A percentile compares a stretch with the other conserved stretches of the same genome.
These are phyloP conservation scores for Ostrea denselamellosa DNA, from an alignment of 1,140 invertebrate genomes.

Conservation along the genomic window DNA sequence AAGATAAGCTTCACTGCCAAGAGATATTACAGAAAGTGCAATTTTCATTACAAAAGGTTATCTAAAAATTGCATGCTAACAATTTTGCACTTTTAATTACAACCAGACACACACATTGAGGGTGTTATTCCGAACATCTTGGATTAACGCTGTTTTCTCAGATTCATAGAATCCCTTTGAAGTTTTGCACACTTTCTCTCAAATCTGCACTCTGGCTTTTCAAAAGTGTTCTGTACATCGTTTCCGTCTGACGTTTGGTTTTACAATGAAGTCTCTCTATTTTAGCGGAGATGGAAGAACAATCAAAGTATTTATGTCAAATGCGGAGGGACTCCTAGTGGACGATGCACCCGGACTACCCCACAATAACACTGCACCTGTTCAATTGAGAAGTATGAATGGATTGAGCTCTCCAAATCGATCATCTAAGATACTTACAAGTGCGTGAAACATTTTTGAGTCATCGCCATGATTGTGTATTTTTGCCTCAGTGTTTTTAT, in stretches of 20 bases:
- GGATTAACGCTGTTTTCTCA: conserved; percentile 4
- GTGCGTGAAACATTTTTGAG: conserved; percentile 42
- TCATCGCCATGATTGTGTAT: conserved; percentile 30
- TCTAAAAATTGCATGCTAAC: conserved; percentile 37
- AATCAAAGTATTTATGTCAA: conserved; percentile 60
- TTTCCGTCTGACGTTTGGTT: not conserved
- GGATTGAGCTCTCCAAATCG: conserved; percentile 54
- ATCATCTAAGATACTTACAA: conserved; percentile 56
- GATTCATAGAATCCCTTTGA: conserved; percentile 32
- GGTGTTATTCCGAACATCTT: conserved; percentile 18
- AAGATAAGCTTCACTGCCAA: conserved; percentile 32
- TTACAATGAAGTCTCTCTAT: conserved; percentile 44
- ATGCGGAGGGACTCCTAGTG: conserved; percentile 45
- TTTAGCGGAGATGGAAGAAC: conserved; percentile 66
- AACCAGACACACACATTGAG: conserved; percentile 24
- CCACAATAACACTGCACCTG: conserved; percentile 56
- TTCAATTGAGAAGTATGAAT: conserved; percentile 56
- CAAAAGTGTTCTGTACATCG: conserved; percentile 16
- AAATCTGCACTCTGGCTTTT: conserved; percentile 37
- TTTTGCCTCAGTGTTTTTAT: conserved; percentile 13
- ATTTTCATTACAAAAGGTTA: conserved; percentile 36
- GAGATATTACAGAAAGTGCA: not conserved
- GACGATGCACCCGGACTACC: conserved; percentile 37
- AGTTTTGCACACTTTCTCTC: conserved; percentile 17
- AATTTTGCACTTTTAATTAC: conserved; percentile 33